Conservation (phyloP, 1,140 invertebrate species). For the Bombus cullumanus region DNA sequence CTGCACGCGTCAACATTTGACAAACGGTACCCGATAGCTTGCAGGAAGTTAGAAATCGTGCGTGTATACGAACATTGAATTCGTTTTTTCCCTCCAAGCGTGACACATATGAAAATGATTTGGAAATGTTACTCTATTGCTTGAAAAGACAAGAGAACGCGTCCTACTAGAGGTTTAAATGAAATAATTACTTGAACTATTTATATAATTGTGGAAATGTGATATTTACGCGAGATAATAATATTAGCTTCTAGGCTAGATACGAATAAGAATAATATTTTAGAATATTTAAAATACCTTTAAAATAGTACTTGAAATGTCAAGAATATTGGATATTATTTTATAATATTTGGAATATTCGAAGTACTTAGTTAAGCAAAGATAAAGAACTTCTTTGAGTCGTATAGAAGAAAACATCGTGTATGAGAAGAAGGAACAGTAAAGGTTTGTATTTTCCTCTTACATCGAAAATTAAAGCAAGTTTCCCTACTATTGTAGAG, state of each 20-base stretch:
- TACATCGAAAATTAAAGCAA: neutral
- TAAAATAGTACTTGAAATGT: neutral
- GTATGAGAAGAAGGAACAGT: neutral
- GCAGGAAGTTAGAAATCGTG: conserved; percentile 37
- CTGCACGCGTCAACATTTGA: conserved; percentile 42
- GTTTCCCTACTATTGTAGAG: neutral
- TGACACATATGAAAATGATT: neutral
- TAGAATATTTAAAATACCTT: neutral
- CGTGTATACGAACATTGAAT: neutral
- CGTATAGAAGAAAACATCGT: neutral
- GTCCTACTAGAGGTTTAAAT: neutral
- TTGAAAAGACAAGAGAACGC: neutral
- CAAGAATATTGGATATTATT: neutral
- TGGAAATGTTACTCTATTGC: neutral
- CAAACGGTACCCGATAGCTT: conserved; percentile 33
- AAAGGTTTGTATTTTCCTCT: neutral
- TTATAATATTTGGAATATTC: neutral
- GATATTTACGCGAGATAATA: neutral
- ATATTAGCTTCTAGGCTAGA: neutral
- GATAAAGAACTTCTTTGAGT: neutral
- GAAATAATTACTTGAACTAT: neutral
- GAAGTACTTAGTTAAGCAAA: too few species aligned
- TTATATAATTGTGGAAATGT: neutral
- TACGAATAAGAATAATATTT: too few species aligned
- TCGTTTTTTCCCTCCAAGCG: neutral